Percentiles rank a stretch among this genome's conserved stretches.
Evolutionary conservation across 2,888 invertebrate species (phyloP).

Genomic region (Rhodophaea formosa): DNA sequence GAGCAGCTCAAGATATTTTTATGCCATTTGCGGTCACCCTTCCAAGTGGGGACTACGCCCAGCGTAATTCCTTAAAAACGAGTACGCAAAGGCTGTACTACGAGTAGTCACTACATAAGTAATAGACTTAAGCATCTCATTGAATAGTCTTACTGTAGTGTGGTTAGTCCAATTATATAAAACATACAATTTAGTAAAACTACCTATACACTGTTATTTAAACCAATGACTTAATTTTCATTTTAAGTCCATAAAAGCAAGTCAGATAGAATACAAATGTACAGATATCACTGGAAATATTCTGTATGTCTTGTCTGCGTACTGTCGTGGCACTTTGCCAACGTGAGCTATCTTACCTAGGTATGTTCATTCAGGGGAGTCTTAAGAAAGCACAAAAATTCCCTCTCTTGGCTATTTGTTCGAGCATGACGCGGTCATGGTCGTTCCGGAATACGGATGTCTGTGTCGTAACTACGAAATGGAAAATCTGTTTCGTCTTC

Average conservation of each 20-base stretch:
- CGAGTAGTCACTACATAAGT: no score
- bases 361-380: conserved; percentile 44
- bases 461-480: not conserved
- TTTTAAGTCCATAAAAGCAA: not conserved
- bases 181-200: no score
- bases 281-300: conserved; percentile 30
- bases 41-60: no score
- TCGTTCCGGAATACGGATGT: conserved; percentile 20
- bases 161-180: no score
- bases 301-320: conserved; percentile 40
- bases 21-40: no score
- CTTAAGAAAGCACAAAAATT: conserved; percentile 40
- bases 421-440: conserved; percentile 37
- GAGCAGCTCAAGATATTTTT: no score
- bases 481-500: conserved; percentile 5
- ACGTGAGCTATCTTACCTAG: conserved; percentile 52
- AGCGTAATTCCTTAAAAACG: no score
- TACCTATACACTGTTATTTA: no score
- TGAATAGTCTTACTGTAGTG: no score
- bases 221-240: no score
- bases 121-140: no score
- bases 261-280: conserved; percentile 19
- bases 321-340: conserved; percentile 61
- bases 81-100: no score
- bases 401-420: conserved; percentile 39